Evolutionary conservation across 2,888 invertebrate genomes (phyloP), one percentile per base, ranked within the genome.

Genomic region (Conops quadrifasciatus): DNA sequence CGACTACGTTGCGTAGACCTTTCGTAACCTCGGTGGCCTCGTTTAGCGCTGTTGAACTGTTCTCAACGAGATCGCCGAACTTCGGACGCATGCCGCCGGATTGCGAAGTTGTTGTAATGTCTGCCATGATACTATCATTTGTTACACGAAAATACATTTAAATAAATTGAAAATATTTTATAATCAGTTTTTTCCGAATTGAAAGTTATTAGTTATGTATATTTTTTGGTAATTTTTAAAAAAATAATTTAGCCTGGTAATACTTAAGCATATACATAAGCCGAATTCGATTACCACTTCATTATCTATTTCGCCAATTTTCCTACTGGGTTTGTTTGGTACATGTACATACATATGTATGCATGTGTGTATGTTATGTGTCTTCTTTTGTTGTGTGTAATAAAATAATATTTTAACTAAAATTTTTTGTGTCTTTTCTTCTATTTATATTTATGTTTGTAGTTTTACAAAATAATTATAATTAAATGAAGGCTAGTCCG

Each of bases 1-100:
- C 93, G 76, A 93, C 92, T 81, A 93, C 93, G 78, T 92, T 92
- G 77, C 91, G 89, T 78, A 93, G 91, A 81, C 92, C 90, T 78
- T 90, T 92, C 16, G 91, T 89, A 58, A 81, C 84, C 81, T 79
- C 83, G 73, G 80, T 80, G 77, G 80, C 79, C 78, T 87, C 85
- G 77, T 88, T 88, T 67, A 92, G 89, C 80, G 92, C 90, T 74
- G 91, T 88, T 76, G 89, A 89, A 75, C 91, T 90, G 64, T 90
- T 90, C 83, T 92, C 92, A 77, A 92, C 91, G 80, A 92, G 88
- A 75, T 91, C 91, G 49, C 91, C 91, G 91, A 92, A 92, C 77
- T 91, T 90, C 51, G 91, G 90, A 76, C 92, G 88, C 75, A 92
- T 87, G n/a, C n/a, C n/a, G 69, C 92, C 91, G 70, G 92, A 77